Percentiles rank a stretch among this genome's conserved stretches.
Evolutionary conservation across 2,888 invertebrate genomes (phyloP).

Genomic region (Lymantria monacha): DNA sequence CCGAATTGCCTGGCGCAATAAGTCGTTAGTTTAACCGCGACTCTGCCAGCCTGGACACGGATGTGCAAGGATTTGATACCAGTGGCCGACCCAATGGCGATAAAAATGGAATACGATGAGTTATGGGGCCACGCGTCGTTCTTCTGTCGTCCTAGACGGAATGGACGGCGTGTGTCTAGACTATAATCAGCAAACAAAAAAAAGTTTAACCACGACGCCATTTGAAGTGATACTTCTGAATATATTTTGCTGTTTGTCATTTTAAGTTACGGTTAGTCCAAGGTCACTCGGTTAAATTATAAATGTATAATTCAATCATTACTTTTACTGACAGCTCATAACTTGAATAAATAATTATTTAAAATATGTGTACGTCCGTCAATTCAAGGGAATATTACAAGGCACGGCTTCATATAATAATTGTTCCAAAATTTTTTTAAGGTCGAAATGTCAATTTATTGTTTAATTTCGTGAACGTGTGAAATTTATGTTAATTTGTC

Average conservation of each 20-base stretch:
- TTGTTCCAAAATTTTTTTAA: conserved; percentile 9
- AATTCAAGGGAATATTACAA: conserved; percentile 22
- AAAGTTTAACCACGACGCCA: no score
- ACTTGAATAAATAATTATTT: not conserved
- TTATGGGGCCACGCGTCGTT: no score
- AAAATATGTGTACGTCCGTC: conserved; percentile 13
- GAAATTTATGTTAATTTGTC: conserved; percentile 1
- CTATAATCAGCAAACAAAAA: no score
- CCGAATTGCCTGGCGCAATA: no score
- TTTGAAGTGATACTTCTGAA: not conserved
- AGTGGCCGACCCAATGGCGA: no score
- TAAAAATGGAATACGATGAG: no score
- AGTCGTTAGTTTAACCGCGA: no score
- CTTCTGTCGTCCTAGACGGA: no score
- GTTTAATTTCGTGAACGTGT: not conserved
- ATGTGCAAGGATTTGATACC: no score
- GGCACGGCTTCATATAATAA: conserved; percentile 12
- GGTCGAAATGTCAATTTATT: conserved; percentile 21
- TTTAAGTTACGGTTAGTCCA: conserved; percentile 7
- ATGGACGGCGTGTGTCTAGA: no score
- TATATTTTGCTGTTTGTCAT: not conserved
- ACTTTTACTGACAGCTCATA: conserved; percentile 24
- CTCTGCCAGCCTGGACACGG: no score
- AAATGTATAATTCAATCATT: conserved; percentile 17
- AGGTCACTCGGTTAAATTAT: conserved; percentile 16